Conservation (phyloP, 1,140 invertebrate species). For the Cataglyphis hispanica region DNA sequence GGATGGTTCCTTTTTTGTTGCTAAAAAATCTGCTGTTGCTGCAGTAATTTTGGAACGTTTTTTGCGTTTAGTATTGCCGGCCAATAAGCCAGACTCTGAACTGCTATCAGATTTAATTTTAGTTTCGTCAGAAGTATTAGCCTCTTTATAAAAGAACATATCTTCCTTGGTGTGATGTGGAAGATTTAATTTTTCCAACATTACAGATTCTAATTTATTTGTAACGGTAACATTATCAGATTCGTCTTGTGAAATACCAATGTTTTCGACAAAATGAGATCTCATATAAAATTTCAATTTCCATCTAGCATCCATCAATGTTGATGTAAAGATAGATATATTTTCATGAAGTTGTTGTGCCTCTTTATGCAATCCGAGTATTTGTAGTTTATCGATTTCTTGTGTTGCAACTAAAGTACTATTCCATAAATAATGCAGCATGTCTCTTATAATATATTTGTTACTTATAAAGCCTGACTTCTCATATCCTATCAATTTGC, state of each 20-base stretch:
- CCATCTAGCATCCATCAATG: slow-evolving; percentile 78
- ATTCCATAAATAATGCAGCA: slow-evolving; percentile 73
- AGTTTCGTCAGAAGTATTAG: slow-evolving; percentile 72
- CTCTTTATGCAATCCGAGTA: slow-evolving; percentile 29
- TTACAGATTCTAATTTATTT: slow-evolving; percentile 4
- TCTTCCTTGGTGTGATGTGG: slow-evolving; percentile 59
- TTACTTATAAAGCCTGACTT: slow-evolving; percentile 79
- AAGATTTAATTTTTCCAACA: slow-evolving; percentile 62
- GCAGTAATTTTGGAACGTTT: slow-evolving; percentile 65
- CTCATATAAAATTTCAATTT: slow-evolving; percentile 78
- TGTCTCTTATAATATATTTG: slow-evolving; percentile 78
- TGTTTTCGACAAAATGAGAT: slow-evolving; percentile 72
- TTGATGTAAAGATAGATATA: slow-evolving; percentile 66
- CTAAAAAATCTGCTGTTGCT: slow-evolving; percentile 18
- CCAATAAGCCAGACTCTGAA: slow-evolving; percentile 75
- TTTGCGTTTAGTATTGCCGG: slow-evolving; percentile 64
- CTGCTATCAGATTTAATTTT: slow-evolving; percentile 76
- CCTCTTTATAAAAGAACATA: slow-evolving; percentile 75
- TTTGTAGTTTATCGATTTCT: slow-evolving; percentile 60
- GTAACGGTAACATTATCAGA: background rate
- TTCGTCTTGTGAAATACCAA: slow-evolving; percentile 50
- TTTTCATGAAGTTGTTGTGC: slow-evolving; percentile 67
- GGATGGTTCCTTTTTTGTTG: slow-evolving; percentile 66
- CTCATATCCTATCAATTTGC: slow-evolving; percentile 16
- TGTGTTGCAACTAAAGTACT: slow-evolving; percentile 58